These are phyloP conservation scores for Poeciliopsis occidentalis DNA, from an alignment of 2,113 vertebrate species.

Conservation along the genomic window DNA sequence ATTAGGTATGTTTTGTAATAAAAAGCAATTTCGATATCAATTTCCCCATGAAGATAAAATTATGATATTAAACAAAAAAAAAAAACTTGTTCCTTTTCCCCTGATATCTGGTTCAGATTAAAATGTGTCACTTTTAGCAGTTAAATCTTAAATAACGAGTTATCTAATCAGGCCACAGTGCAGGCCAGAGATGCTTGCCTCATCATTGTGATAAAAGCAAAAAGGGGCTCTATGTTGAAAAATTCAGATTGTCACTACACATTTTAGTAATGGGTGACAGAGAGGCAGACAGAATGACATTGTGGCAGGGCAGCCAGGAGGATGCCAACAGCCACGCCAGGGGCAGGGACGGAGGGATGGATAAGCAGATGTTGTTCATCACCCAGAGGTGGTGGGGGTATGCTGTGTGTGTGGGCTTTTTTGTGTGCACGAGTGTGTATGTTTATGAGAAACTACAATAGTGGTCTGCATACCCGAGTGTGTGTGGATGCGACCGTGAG, in stretches of 20 bases:
- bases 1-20: no score
- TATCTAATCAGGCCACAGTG: constrained; percentile 52
- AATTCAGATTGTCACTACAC: constrained; percentile 80
- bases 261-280: constrained; percentile 83
- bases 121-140: constrained; percentile 32
- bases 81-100: constrained; percentile 40
- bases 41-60: no score
- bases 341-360: constrained; percentile 76
- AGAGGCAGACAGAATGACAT: constrained; percentile 80
- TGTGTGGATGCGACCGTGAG: constrained; percentile 29
- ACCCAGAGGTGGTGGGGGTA: constrained; percentile 75
- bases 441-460: constrained; percentile 43
- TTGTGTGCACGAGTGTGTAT: constrained; percentile 18
- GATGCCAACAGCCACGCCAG: constrained; percentile 79
- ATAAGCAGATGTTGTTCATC: constrained; percentile 84
- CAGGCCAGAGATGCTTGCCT: constrained; percentile 55
- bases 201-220: constrained; percentile 48
- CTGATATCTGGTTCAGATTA: constrained; percentile 29
- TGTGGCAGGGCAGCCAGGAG: constrained; percentile 80
- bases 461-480: constrained; percentile 39
- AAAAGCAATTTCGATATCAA: not conserved
- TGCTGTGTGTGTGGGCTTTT: constrained; percentile 41
- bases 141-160: constrained; percentile 40
- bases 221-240: constrained; percentile 58
- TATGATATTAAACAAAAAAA: not conserved